A percentile compares a stretch with the other conserved stretches of the same genome.
These are phyloP conservation scores for Coelinius sp. DNA, from an alignment of 2,888 invertebrate species.

Conservation along the genomic window DNA sequence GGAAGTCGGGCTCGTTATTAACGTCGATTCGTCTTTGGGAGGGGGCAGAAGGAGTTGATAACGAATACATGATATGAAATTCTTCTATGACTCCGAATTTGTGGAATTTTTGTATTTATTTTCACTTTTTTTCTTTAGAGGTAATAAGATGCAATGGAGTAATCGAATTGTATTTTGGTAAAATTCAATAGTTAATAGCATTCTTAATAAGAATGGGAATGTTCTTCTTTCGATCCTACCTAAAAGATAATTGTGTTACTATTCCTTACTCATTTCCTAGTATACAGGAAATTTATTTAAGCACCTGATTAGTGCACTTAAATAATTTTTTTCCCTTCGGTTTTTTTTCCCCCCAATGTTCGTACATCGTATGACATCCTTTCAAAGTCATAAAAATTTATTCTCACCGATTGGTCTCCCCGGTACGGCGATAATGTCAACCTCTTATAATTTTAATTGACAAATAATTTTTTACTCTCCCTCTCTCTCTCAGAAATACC, in stretches of 20 bases:
- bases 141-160: background rate
- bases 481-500: constrained; percentile 32
- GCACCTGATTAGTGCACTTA: background rate
- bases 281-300: background rate
- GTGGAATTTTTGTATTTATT: background rate
- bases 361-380: background rate
- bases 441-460: constrained; percentile 61
- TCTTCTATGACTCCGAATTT: background rate
- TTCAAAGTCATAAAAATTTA: constrained; percentile 12
- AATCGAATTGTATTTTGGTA: too few relatives aligned
- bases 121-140: background rate
- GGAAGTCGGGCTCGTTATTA: constrained; percentile 63
- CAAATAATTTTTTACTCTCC: constrained; percentile 58
- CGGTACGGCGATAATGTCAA: constrained; percentile 50
- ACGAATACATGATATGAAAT: background rate
- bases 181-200: too few relatives aligned
- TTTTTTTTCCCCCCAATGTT: background rate
- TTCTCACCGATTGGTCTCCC: constrained; percentile 47
- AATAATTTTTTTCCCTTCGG: background rate
- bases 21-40: constrained; percentile 51
- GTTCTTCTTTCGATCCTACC: too few relatives aligned
- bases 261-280: too few relatives aligned
- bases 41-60: constrained; percentile 29
- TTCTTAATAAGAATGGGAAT: too few relatives aligned
- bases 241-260: too few relatives aligned